Conservation (phyloP, 2,797 vertebrate species). For the Lophius americanus region DNA sequence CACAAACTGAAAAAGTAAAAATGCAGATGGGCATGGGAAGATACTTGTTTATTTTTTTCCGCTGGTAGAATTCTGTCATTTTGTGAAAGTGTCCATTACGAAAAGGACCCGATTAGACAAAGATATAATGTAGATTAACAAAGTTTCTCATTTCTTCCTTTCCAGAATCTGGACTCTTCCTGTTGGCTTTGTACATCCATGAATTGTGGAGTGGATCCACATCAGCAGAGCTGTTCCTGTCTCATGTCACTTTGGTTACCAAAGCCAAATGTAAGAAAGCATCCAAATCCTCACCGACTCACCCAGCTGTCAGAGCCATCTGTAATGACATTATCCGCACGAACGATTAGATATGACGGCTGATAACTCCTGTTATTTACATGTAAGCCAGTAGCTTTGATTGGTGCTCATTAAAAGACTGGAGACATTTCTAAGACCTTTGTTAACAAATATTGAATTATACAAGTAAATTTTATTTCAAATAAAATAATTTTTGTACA, state of each 20-base stretch:
- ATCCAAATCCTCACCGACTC: constrained; percentile 22
- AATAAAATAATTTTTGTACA: too few species aligned
- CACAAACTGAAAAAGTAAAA: neutral
- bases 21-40: neutral
- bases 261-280: constrained; percentile 43
- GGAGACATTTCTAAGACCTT: too few species aligned
- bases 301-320: constrained; percentile 55
- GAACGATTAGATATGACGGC: constrained; percentile 14
- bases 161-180: constrained; percentile 71
- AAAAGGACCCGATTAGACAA: neutral
- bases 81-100: neutral
- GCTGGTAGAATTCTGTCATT: neutral
- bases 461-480: too few species aligned
- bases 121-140: neutral
- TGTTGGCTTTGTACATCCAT: constrained; percentile 77
- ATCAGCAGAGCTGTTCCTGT: constrained; percentile 74
- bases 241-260: constrained; percentile 70
- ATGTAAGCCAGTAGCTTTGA: neutral
- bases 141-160: constrained; percentile 32
- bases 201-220: constrained; percentile 79
- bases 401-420: too few species aligned
- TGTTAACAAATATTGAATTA: too few species aligned
- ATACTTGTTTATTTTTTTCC: constrained; percentile 3
- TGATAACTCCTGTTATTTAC: neutral
- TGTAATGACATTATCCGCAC: constrained; percentile 67